phyloP scores from a whole-genome alignment of 2,888 invertebrate genomes.

The Andrena haemorrhoa region DNA sequence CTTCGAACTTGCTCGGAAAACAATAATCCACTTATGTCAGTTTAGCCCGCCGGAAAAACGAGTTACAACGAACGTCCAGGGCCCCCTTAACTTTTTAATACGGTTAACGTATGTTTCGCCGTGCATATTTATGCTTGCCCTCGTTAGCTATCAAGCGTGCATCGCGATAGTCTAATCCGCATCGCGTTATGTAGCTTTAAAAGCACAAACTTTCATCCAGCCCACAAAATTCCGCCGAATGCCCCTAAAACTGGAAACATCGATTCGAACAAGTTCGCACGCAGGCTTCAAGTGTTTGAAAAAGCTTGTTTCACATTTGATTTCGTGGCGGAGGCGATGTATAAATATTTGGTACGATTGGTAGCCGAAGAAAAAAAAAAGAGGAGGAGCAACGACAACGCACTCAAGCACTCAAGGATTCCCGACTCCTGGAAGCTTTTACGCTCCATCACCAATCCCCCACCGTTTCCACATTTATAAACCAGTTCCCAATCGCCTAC shows the following conservation, averaged over 20 bases:
- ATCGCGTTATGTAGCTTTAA: background rate
- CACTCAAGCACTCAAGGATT: conserved; percentile 15
- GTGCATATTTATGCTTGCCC: conserved; percentile 36
- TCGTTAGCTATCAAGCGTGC: conserved; percentile 26
- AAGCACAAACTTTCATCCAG: background rate
- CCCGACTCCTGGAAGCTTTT: conserved; percentile 9
- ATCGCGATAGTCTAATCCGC: conserved; percentile 10
- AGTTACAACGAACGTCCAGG: conserved; percentile 51
- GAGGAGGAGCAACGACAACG: background rate
- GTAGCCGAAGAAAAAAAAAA: background rate
- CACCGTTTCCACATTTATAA: conserved; percentile 27
- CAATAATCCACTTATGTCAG: conserved; percentile 64
- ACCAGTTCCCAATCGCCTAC: conserved; percentile 13
- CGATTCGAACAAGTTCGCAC: too few relatives aligned
- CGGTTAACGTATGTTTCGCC: conserved; percentile 46
- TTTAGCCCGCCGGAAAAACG: conserved; percentile 50
- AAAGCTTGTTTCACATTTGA: too few relatives aligned
- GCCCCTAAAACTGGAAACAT: background rate
- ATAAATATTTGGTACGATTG: too few relatives aligned
- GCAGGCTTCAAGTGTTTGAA: too few relatives aligned
- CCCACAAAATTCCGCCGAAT: background rate
- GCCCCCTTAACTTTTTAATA: conserved; percentile 54
- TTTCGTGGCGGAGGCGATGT: too few relatives aligned
- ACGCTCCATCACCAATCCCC: conserved; percentile 7
- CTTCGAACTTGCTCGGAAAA: conserved; percentile 46